phyloP scores from a whole-genome alignment of 2,113 vertebrate genomes.

The Nettapus auritus region DNA sequence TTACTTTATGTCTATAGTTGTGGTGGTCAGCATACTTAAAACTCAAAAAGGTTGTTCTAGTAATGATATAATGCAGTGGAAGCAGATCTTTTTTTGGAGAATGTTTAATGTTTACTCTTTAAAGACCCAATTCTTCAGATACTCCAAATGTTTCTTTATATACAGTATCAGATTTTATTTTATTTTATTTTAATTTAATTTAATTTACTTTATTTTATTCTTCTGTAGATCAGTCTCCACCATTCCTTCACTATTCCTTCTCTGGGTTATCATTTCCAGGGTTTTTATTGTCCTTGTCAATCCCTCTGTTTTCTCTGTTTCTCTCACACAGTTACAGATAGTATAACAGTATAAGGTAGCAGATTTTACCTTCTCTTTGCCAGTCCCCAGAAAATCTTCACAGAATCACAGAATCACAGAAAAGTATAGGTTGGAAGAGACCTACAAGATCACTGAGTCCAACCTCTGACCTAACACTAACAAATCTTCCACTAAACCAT shows the following conservation, averaged over 20 bases:
- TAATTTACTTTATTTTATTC: too few species aligned
- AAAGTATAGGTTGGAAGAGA: too few species aligned
- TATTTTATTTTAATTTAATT: too few species aligned
- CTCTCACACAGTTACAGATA: not conserved
- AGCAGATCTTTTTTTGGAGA: not conserved
- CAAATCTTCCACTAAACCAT: too few species aligned
- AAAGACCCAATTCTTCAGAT: not conserved
- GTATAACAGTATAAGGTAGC: not conserved
- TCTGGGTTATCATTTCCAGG: slow-evolving; percentile 14
- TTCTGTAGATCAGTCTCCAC: not conserved
- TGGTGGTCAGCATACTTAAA: not conserved
- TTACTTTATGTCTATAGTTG: not conserved
- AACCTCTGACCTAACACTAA: too few species aligned
- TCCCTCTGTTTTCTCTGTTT: not conserved
- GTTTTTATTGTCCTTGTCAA: not conserved
- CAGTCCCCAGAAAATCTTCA: not conserved
- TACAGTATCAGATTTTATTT: not conserved
- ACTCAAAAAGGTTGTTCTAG: not conserved
- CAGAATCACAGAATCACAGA: too few species aligned
- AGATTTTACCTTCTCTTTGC: not conserved
- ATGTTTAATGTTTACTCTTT: not conserved
- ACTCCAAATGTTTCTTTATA: not conserved
- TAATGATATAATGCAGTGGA: not conserved
- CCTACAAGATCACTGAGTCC: too few species aligned
- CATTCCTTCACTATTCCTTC: slow-evolving; percentile 20